Conservation (phyloP, 1,140 invertebrate species). For the Drosophila bocqueti region DNA sequence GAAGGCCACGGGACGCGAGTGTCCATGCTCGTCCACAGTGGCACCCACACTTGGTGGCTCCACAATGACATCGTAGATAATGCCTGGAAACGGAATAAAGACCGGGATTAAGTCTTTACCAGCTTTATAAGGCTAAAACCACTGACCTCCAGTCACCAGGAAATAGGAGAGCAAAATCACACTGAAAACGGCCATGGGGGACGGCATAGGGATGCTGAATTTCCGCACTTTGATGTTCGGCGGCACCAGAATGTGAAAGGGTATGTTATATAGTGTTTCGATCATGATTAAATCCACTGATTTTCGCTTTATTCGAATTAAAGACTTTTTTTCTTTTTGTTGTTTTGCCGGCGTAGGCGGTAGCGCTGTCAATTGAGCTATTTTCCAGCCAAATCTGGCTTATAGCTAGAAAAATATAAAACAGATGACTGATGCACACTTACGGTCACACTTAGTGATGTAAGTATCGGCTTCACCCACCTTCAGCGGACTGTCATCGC, state of each 20-base stretch:
- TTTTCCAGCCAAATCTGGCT: background rate
- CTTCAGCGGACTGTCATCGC: background rate
- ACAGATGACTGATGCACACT: background rate
- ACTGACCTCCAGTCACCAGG: constrained; percentile 97
- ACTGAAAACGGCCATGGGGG: constrained; percentile 96
- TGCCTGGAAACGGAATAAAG: constrained; percentile 88
- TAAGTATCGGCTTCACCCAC: background rate
- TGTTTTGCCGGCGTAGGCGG: constrained; percentile 13
- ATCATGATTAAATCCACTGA: constrained; percentile 85
- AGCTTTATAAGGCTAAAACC: too few species aligned
- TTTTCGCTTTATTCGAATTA: background rate
- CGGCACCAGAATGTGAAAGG: constrained; percentile 94
- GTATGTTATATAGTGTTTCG: constrained; percentile 92
- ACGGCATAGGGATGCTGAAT: constrained; percentile 91
- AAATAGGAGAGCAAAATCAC: constrained; percentile 97
- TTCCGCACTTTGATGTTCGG: constrained; percentile 97
- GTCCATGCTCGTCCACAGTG: constrained; percentile 98
- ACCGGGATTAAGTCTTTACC: background rate
- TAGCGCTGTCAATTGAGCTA: background rate
- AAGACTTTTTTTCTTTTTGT: background rate
- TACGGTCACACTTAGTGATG: constrained; percentile 12
- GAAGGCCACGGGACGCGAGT: constrained; percentile 97
- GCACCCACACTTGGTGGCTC: constrained; percentile 99
- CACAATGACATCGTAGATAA: constrained; percentile 99
- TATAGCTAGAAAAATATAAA: background rate